phyloP scores from a whole-genome alignment of 2,888 invertebrate genomes.

The Incurvaria masculella region DNA sequence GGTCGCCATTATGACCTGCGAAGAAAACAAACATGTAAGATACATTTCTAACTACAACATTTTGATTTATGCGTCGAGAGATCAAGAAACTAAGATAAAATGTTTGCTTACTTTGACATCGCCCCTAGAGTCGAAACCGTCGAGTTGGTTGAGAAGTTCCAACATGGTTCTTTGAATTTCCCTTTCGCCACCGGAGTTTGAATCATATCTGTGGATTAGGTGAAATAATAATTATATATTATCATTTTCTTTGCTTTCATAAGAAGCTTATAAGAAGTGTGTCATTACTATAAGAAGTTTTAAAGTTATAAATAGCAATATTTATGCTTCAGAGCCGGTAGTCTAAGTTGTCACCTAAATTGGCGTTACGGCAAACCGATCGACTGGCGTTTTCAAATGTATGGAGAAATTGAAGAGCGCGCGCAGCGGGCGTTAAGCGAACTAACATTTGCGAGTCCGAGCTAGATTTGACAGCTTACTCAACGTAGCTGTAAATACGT shows the following conservation, averaged over 20 bases:
- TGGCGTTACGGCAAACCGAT: too few relatives aligned
- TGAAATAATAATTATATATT: slow-evolving; percentile 11
- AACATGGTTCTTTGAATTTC: slow-evolving; percentile 99
- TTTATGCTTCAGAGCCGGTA: too few relatives aligned
- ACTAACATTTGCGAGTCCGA: too few relatives aligned
- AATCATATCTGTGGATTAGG: slow-evolving; percentile 85
- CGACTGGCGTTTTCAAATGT: too few relatives aligned
- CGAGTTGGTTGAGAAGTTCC: slow-evolving; percentile 96
- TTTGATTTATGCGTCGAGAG: slow-evolving; percentile 6
- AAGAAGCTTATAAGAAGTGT: neutral
- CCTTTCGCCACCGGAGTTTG: slow-evolving; percentile 98
- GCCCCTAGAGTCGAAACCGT: slow-evolving; percentile 95
- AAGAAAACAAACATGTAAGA: slow-evolving; percentile 9
- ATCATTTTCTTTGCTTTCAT: too few relatives aligned
- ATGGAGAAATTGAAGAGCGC: too few relatives aligned
- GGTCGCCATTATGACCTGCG: slow-evolving; percentile 92
- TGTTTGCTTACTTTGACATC: slow-evolving; percentile 81
- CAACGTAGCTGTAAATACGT: too few relatives aligned
- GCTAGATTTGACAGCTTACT: too few relatives aligned
- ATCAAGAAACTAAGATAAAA: slow-evolving; percentile 4
- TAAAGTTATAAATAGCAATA: neutral
- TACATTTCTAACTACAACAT: neutral
- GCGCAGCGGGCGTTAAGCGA: too few relatives aligned
- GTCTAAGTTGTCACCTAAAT: too few relatives aligned
- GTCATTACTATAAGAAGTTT: neutral